Percentiles rank a stretch among this genome's conserved stretches.
Conservation (phyloP, 2,797 vertebrate species). For the Macrochelys suwanniensis region DNA sequence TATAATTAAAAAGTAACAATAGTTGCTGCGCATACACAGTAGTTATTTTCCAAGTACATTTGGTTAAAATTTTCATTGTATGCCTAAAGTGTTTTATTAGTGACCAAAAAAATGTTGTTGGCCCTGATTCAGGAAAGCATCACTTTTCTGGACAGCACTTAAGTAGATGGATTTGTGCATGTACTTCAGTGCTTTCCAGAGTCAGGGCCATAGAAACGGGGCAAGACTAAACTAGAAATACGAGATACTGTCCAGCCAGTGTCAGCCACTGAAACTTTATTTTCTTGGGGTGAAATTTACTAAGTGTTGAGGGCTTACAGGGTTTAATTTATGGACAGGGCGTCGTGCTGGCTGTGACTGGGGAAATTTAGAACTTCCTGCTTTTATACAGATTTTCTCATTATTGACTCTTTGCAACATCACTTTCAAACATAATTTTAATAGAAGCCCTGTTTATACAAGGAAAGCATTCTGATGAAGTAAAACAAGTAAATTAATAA, state of each 20-base stretch:
- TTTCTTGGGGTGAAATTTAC: neutral
- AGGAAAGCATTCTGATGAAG: neutral
- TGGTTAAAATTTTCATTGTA: rapidly evolving
- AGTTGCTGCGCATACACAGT: neutral
- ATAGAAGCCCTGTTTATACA: neutral
- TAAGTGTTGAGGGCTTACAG: neutral
- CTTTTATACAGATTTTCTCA: neutral
- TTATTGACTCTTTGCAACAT: neutral
- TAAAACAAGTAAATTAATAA: neutral
- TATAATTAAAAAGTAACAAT: neutral
- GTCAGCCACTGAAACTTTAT: rapidly evolving
- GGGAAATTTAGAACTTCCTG: neutral
- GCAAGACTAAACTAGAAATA: rapidly evolving
- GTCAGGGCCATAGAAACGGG: neutral
- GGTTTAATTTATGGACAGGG: neutral
- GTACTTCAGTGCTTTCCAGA: neutral
- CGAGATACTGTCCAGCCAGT: neutral
- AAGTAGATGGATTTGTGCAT: neutral
- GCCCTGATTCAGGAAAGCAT: neutral
- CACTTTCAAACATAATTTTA: neutral
- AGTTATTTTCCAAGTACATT: neutral
- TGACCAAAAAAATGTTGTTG: neutral
- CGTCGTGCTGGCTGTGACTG: neutral
- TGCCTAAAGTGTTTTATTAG: rapidly evolving
- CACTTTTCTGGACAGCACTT: neutral